phyloP scores from a whole-genome alignment of 2,113 vertebrate genomes.

The Sinocyclocheilus maitianheensis region DNA sequence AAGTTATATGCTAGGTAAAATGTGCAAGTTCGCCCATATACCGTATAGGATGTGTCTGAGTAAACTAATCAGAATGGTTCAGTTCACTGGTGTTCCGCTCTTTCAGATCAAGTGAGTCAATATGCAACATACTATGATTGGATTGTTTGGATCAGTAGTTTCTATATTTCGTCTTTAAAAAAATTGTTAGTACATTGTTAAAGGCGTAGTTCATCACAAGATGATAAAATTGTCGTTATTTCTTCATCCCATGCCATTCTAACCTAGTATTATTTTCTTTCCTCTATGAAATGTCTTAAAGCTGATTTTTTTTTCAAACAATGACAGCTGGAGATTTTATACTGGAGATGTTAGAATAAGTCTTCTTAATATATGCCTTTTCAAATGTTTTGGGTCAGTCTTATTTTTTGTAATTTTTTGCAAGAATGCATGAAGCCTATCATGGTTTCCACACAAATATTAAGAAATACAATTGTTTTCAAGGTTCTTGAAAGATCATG shows the following conservation, averaged over 20 bases:
- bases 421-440: background rate
- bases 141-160: conserved; percentile 17
- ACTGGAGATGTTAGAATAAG: background rate
- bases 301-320: background rate
- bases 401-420: too few relatives aligned
- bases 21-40: background rate
- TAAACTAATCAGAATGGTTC: conserved; percentile 3
- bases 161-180: background rate
- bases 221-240: background rate
- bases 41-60: background rate
- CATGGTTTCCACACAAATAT: background rate
- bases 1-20: background rate
- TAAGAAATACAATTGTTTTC: background rate
- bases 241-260: background rate
- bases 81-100: background rate
- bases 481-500: background rate
- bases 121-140: conserved; percentile 12
- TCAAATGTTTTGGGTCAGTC: background rate
- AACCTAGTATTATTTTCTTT: background rate
- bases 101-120: conserved; percentile 13
- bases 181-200: background rate
- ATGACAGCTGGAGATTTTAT: background rate
- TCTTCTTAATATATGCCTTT: background rate
- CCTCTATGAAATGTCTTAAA: background rate
- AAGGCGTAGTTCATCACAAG: background rate